Evolutionary conservation across 2,888 invertebrate genomes (phyloP).

Genomic region (Temnothorax ravouxi): DNA sequence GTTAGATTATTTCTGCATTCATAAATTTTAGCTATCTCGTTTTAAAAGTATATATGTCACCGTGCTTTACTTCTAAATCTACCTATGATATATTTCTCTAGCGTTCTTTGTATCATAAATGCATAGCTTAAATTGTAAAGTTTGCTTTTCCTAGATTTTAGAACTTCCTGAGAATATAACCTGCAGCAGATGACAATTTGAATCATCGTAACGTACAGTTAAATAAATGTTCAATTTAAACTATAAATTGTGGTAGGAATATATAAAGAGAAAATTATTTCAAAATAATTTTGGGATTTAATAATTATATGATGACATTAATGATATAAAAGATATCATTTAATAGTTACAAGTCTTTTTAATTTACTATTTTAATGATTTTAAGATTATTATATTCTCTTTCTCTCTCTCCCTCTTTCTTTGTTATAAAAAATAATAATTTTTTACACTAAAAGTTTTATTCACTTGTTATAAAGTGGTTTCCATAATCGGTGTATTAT

Average conservation of each 20-base stretch:
- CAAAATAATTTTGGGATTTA: conserved; percentile 6
- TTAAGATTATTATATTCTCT: neutral
- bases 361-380: neutral
- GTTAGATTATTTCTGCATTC: neutral
- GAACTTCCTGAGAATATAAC: neutral
- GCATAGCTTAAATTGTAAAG: neutral
- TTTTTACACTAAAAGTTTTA: conserved; percentile 45
- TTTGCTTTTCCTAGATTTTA: neutral
- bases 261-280: neutral
- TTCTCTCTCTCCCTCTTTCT: neutral
- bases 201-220: neutral
- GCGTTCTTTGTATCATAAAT: neutral
- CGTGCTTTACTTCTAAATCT: neutral
- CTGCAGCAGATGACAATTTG: neutral
- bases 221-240: conserved; percentile 16
- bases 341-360: neutral
- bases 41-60: neutral
- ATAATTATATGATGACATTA: neutral
- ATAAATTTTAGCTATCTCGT: neutral
- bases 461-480: conserved; percentile 23
- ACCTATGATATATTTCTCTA: neutral
- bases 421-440: neutral
- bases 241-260: neutral
- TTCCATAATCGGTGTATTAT: conserved; percentile 31
- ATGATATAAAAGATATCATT: neutral